phyloP scores from a whole-genome alignment of 2,888 invertebrate species.

The Tachystola acroxantha region DNA sequence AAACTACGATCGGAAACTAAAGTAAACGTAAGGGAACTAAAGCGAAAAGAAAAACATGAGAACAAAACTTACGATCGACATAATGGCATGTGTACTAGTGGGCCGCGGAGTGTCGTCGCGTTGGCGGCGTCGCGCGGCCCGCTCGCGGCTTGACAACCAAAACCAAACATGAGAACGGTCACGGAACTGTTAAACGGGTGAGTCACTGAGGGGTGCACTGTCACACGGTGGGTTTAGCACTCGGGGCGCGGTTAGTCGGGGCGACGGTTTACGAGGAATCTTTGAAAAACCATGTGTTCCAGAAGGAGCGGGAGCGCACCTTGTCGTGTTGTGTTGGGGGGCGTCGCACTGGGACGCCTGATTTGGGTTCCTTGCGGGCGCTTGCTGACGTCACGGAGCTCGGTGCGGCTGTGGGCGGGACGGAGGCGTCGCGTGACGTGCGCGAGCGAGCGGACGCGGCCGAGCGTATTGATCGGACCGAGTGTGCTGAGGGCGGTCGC shows the following conservation, averaged over 20 bases:
- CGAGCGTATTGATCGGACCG: conserved; percentile 37
- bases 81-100: conserved; percentile 61
- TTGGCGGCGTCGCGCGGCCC: conserved; percentile 17
- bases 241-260: conserved; percentile 12
- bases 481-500: conserved; percentile 27
- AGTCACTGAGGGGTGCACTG: conserved; percentile 42
- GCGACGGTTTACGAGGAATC: conserved; percentile 18
- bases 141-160: conserved; percentile 31
- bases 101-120: conserved; percentile 4
- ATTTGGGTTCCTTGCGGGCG: conserved; percentile 49
- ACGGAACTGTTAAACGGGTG: conserved; percentile 21
- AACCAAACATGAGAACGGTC: conserved; percentile 27
- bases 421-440: conserved; percentile 46
- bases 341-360: conserved; percentile 54
- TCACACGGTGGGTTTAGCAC: conserved; percentile 49
- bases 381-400: conserved; percentile 36
- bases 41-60: conserved; percentile 32
- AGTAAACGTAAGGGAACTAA: conserved; percentile 19
- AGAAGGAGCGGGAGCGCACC: conserved; percentile 86
- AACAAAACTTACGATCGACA: conserved; percentile 71
- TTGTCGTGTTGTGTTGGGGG: conserved; percentile 72
- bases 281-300: conserved; percentile 72
- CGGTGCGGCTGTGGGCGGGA: conserved; percentile 34
- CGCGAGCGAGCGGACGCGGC: conserved; percentile 39
- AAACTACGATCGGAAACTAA: conserved; percentile 9